Evolutionary conservation across 2,797 vertebrate genomes (phyloP).

Genomic region (Rhabdomys pumilio): DNA sequence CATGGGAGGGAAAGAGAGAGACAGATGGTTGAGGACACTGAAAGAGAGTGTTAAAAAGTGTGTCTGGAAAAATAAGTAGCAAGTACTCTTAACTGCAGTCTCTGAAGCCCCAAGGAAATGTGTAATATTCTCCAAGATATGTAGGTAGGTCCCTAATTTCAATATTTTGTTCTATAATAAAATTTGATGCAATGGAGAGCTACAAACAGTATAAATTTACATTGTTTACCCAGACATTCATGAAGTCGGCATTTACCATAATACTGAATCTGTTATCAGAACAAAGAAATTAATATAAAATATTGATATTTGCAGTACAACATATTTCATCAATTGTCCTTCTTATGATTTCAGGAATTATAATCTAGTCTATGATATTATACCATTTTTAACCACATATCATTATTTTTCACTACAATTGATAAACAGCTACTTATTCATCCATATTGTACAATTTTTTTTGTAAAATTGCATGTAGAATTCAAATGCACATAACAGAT

Average conservation of each 20-base stretch:
- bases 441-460: background rate
- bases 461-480: background rate
- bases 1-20: too few relatives aligned
- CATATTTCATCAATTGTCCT: background rate
- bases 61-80: background rate
- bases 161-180: background rate
- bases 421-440: background rate
- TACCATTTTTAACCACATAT: background rate
- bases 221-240: background rate
- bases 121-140: background rate
- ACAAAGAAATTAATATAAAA: background rate
- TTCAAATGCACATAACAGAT: background rate
- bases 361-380: background rate
- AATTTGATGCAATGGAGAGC: background rate
- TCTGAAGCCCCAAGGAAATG: background rate
- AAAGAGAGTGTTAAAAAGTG: background rate
- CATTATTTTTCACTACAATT: background rate
- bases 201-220: background rate
- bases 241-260: background rate
- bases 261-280: background rate
- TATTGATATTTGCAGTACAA: background rate
- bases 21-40: background rate
- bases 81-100: background rate
- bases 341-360: background rate
- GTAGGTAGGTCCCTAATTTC: background rate